phyloP scores from a whole-genome alignment of 2,113 vertebrate species.

The Talpa occidentalis region DNA sequence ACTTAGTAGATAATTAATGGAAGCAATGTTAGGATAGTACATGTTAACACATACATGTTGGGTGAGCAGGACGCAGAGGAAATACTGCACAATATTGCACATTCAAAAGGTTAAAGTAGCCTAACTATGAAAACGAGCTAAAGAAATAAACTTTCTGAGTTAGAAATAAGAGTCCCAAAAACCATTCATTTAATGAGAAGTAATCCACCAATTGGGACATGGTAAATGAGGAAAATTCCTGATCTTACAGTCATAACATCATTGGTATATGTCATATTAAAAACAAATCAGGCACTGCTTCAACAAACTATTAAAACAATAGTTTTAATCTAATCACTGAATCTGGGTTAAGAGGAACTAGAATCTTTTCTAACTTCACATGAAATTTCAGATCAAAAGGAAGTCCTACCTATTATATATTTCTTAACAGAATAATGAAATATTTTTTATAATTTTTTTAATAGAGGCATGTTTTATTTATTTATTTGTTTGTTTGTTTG shows the following conservation, averaged over 20 bases:
- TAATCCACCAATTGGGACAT: neutral
- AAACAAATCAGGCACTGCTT: neutral
- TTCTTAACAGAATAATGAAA: slow-evolving; percentile 2
- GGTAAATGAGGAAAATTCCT: neutral
- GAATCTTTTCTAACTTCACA: neutral
- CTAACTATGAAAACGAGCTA: neutral
- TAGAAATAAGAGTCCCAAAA: neutral
- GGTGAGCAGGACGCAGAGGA: neutral
- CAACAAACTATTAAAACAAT: neutral
- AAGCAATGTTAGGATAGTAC: neutral
- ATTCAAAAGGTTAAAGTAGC: neutral
- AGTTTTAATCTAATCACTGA: neutral
- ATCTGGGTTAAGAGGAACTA: slow-evolving; percentile 10
- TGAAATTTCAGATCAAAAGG: slow-evolving; percentile 3
- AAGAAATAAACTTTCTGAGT: neutral
- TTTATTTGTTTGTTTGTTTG: too few relatives aligned
- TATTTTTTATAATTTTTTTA: too few relatives aligned
- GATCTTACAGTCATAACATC: neutral
- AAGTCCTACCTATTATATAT: neutral
- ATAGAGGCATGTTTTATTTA: too few relatives aligned
- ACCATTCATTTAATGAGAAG: neutral
- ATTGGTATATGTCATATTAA: neutral
- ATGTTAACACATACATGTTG: neutral
- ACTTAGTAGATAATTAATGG: neutral
- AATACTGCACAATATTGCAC: neutral